Conservation (phyloP, 2,888 invertebrate genomes). For the Eupithecia centaureata region DNA sequence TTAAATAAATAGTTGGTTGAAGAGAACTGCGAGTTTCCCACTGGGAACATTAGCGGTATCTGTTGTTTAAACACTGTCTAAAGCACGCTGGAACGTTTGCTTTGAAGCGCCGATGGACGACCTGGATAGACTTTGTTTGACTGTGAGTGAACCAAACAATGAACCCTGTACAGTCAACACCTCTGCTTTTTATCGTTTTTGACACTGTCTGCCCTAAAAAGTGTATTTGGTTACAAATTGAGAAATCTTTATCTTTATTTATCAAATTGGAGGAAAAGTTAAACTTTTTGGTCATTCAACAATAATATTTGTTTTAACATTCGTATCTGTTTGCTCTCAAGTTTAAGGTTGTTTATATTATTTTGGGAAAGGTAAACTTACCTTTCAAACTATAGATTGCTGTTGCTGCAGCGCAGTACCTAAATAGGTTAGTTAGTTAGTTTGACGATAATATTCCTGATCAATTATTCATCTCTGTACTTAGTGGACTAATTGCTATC, state of each 20-base stretch:
- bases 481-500: slow-evolving; percentile 29
- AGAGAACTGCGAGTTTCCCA: slow-evolving; percentile 57
- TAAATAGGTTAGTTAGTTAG: background rate
- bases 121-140: slow-evolving; percentile 62
- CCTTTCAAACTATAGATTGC: background rate
- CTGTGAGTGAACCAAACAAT: slow-evolving; percentile 69
- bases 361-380: slow-evolving; percentile 5
- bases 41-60: slow-evolving; percentile 69
- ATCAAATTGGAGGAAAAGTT: slow-evolving; percentile 52
- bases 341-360: slow-evolving; percentile 15
- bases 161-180: slow-evolving; percentile 71
- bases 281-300: slow-evolving; percentile 42
- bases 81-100: slow-evolving; percentile 54
- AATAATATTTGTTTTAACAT: slow-evolving; percentile 46
- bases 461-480: slow-evolving; percentile 3
- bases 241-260: slow-evolving; percentile 62
- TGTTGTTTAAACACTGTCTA: slow-evolving; percentile 60
- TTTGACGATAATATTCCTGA: background rate
- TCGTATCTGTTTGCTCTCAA: slow-evolving; percentile 31
- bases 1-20: slow-evolving; percentile 46
- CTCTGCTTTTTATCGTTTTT: slow-evolving; percentile 72
- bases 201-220: slow-evolving; percentile 60
- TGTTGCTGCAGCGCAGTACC: background rate
- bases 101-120: slow-evolving; percentile 69
- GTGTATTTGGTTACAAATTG: slow-evolving; percentile 62